Conservation (phyloP, 2,113 vertebrate species). For the Albula goreensis region DNA sequence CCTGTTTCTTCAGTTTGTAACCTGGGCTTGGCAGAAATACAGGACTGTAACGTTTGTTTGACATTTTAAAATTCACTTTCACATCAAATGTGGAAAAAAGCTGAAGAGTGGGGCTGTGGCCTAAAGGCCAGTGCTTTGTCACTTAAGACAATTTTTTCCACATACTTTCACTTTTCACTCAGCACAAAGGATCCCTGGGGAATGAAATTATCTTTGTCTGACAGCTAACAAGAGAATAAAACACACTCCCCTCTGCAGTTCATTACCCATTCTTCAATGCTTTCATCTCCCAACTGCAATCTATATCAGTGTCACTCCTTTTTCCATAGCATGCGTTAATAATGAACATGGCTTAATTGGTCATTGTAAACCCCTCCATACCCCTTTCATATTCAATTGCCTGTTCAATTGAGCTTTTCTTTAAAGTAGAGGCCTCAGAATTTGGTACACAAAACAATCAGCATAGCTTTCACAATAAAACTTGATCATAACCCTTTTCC, state of each 20-base stretch:
- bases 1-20: not conserved
- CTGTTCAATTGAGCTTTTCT: not conserved
- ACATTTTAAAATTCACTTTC: not conserved
- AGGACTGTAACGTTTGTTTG: not conserved
- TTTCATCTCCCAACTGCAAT: not conserved
- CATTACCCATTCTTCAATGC: conserved; percentile 19
- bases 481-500: no score
- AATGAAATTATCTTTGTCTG: conserved; percentile 50
- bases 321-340: not conserved
- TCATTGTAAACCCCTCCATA: not conserved
- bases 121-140: conserved; percentile 26
- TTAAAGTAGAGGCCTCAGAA: not conserved
- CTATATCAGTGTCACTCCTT: conserved; percentile 4
- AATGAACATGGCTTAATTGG: not conserved
- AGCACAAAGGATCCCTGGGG: conserved; percentile 21
- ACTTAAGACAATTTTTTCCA: conserved; percentile 35
- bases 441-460: no score
- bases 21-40: not conserved
- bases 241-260: conserved; percentile 27
- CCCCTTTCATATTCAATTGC: not conserved
- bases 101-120: not conserved
- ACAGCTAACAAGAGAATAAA: conserved; percentile 52
- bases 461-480: no score
- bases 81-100: conserved; percentile 4
- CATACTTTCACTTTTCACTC: conserved; percentile 19